phyloP scores from a whole-genome alignment of 2,113 vertebrate genomes.

The Pseudopodoces humilis region DNA sequence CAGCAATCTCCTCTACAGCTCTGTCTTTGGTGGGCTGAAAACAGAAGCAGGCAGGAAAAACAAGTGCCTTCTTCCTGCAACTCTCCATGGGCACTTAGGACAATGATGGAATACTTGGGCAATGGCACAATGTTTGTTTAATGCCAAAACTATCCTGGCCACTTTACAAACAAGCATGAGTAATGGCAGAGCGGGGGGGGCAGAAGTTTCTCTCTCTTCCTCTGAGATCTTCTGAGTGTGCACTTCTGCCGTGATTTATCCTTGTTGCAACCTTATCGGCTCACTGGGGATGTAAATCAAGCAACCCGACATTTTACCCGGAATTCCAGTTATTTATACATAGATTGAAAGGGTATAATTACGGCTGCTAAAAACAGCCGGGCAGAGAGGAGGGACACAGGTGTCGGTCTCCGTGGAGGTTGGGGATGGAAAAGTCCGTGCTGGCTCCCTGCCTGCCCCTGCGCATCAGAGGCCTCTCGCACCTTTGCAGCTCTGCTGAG shows the following conservation, averaged over 20 bases:
- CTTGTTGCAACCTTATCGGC: conserved; percentile 40
- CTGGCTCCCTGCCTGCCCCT: conserved; percentile 33
- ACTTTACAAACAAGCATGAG: conserved; percentile 35
- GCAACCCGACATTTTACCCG: conserved; percentile 4
- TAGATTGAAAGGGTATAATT: conserved; percentile 34
- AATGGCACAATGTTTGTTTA: conserved; percentile 7
- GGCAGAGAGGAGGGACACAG: conserved; percentile 20
- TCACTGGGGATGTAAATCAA: conserved; percentile 44
- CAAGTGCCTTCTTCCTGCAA: neutral
- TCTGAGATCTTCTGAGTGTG: conserved; percentile 34
- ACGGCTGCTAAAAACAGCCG: conserved; percentile 5
- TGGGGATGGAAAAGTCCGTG: neutral
- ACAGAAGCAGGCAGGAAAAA: neutral
- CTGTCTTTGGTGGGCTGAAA: neutral
- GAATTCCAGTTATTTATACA: conserved; percentile 60
- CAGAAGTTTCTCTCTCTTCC: conserved; percentile 24
- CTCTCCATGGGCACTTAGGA: neutral
- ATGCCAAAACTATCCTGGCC: neutral
- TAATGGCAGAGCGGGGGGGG: neutral
- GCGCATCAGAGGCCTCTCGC: neutral
- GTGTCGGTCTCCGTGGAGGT: neutral
- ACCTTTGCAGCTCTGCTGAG: neutral
- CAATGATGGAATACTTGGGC: neutral
- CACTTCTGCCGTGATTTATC: conserved; percentile 49
- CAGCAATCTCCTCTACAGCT: neutral